Base-by-base conservation (phyloP, 2,113 vertebrate genomes). In the Trematocara stigmaticum region DNA sequence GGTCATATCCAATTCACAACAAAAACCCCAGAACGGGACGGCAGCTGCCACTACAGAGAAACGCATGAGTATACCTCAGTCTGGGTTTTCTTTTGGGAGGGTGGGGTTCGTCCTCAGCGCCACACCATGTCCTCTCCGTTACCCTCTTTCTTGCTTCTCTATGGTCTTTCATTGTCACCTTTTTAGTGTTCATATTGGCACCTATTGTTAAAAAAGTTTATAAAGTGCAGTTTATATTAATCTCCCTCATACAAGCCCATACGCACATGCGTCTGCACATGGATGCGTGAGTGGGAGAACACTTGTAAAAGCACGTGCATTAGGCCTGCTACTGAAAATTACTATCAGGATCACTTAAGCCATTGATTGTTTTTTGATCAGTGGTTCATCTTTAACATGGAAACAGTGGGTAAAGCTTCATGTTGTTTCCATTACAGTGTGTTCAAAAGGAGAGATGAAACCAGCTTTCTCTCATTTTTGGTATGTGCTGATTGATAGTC, bases 1-100 rank as follows among this genome's bases (percentile, higher is more conserved):
- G 86, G 86, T 92, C 90, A 88, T 88, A 89, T 93, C 88, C 84
- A 89, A 82, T 91, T 90, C 86, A 86, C 85, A 82, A 86, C 79
- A 85, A 78, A 69, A 64, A 87, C 61, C 26, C 82, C 79, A 69
- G 51, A 82, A 57, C 35, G 47, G 61, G 76, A 83, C 66, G 79
- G 78, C 45, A 29, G 89, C 81, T 82, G 81, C 86, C 84, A 55
- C 88, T 84, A 78, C 55, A 82, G 74, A 87, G 55, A 61, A 91
- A 79, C 40, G 61, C 8, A 1, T 56, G 53, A 85, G 47, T 26
- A 23, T 74, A 82, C 45, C 61, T 79, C 84, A 76, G 89, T 42
- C 86, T 61, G 11, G 78, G 34, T 57, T 84, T 78, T 78, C 79
- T 78, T 78, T 87, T 51, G 13, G 3, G 16, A 13, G 16, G 35